These are phyloP conservation scores for Coronaproctus castanopsis DNA, from an alignment of 2,888 invertebrate species.

Conservation along the genomic window DNA sequence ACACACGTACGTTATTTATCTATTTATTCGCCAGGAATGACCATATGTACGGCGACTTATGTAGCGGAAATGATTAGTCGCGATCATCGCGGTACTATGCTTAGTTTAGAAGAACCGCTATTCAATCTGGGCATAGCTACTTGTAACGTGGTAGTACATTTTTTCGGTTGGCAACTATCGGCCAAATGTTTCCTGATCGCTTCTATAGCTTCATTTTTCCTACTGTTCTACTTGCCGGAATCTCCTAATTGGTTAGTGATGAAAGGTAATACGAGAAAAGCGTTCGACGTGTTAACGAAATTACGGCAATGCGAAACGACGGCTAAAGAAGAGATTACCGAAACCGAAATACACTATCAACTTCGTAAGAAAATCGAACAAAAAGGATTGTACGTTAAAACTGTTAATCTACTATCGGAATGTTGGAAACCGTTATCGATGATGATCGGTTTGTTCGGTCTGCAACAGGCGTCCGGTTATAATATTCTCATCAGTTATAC, in stretches of 20 bases:
- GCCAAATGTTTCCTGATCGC: not conserved
- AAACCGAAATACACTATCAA: not conserved
- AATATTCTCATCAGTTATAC: slow-evolving; percentile 1
- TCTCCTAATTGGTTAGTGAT: not conserved
- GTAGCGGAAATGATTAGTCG: not conserved
- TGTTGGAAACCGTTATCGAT: slow-evolving; percentile 1
- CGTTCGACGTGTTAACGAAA: not conserved
- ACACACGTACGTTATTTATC: too few species aligned
- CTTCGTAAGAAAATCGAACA: not conserved
- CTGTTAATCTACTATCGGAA: not conserved
- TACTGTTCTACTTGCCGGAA: not conserved
- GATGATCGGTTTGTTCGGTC: not conserved
- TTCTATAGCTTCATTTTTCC: not conserved
- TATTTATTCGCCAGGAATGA: not conserved
- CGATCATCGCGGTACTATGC: not conserved
- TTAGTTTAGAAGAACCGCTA: not conserved
- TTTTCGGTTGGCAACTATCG: not conserved
- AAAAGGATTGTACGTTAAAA: not conserved
- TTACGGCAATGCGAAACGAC: not conserved
- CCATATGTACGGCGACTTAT: not conserved
- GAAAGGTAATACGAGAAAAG: not conserved
- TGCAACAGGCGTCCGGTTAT: not conserved
- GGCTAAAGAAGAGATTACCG: not conserved
- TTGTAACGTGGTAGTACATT: not conserved
- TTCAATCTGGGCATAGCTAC: not conserved